Base-by-base conservation (phyloP, 2,113 vertebrate species). In the Irena cyanogastra region DNA sequence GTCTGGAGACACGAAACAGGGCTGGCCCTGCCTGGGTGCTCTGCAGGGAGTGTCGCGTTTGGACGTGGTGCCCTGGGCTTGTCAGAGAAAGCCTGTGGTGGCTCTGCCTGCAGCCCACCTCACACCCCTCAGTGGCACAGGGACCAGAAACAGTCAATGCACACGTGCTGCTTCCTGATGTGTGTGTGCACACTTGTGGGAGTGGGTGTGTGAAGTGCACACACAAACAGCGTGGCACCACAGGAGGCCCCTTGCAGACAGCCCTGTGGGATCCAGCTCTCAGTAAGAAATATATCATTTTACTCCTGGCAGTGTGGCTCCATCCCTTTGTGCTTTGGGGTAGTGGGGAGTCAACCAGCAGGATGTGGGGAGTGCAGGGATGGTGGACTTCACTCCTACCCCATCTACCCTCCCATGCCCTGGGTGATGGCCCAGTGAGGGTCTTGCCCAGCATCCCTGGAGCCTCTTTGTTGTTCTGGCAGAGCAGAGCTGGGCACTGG, bases 231-330 rank as follows among this genome's bases (percentile, higher is more conserved):
- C 44, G 61, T 2, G 0, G n/a, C 52, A 52, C 52, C 1, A 15
- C 35, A 54, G 27, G 16, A 10, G 44, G 16, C 10, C 49, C 23
- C 35, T 71, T 35, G 28, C 56, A 87, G 64, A 52, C 49, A 57
- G 17, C 15, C 50, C 57, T 88, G 56, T 16, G 60, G 60, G 54
- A 83, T 37, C 9, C 64, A 76, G 31, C 80, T 81, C 59, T 59
- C 33, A 42, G 2, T 33, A 64, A 85, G 42, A 82, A 97, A 95
- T 97, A 96, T 78, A 97, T n/a, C 0, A 47, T 91, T 89, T 89
- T 68, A 83, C 16, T 89, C 22, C 24, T 53, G 28, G 53, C 37
- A 57, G 12, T n/a, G 41, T 0, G 2, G 31, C 37, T 94, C 41
- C 30, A 28, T 52, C 26, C 28, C 44, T 44, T 28, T n/a, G 44